Conservation (phyloP, 2,888 invertebrate genomes). For the Drosophila merina region DNA sequence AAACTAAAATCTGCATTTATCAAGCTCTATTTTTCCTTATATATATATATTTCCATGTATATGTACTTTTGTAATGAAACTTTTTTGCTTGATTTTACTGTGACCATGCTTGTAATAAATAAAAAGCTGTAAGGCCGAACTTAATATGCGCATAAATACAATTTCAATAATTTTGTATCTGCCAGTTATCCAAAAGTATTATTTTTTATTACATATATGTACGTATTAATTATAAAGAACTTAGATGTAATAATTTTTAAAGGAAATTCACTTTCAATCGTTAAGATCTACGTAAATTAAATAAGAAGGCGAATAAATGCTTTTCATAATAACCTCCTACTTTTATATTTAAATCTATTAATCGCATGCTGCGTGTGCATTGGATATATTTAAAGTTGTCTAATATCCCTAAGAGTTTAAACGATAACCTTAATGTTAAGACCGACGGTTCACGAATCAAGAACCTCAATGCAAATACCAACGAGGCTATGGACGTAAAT, state of each 20-base stretch:
- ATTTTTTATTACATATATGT: no score
- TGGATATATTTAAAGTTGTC: constrained; percentile 74
- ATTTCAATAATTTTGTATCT: no score
- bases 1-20: not conserved
- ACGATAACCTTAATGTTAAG: constrained; percentile 87
- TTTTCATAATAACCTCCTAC: constrained; percentile 27
- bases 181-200: no score
- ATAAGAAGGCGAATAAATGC: constrained; percentile 23
- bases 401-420: constrained; percentile 85
- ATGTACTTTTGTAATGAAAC: no score
- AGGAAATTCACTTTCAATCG: no score
- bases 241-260: no score
- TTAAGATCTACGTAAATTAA: no score
- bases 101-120: no score
- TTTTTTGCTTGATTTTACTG: no score
- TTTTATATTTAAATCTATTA: constrained; percentile 18
- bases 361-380: constrained; percentile 18
- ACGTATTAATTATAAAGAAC: no score
- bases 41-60: not conserved
- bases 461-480: constrained; percentile 73
- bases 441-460: constrained; percentile 84
- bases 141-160: no score
- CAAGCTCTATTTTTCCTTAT: not conserved
- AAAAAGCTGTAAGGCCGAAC: no score
- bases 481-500: not conserved